Evolutionary conservation across 2,888 invertebrate genomes (phyloP), one percentile per base, ranked within the genome.

Genomic region (Nemoura dubitans): DNA sequence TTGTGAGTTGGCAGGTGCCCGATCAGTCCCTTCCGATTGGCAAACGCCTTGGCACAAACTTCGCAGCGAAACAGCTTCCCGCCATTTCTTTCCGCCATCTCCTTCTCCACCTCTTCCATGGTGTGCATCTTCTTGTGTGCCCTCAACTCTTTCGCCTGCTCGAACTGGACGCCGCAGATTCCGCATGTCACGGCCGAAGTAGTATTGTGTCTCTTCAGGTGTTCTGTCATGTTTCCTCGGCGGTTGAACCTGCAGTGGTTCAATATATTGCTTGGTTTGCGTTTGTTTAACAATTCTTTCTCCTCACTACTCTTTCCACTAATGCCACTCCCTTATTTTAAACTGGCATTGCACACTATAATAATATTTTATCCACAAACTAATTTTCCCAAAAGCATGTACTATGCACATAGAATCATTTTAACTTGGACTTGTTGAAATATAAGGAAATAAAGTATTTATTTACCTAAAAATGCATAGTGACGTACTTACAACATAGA

Each of bases 161-260:
- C 89, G 87, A 90, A 91, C 59, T 88, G 89, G 27, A 85, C 86
- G 1, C 88, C 87, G 78, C 91, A 91, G 10, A 91, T 90, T 27
- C 90, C 90, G 86, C 91, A 91, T 0, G 90, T 36, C 89, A 86
- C 90, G 91, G 76, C 88, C 88, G 27, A 89, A 89, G 83, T 89
- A 89, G 83, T 88, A 90, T 27, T 88, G 86, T 91, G 91, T 26
- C 90, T 89, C 88, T 91, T 91, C 21, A 91, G 86, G 83, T 91
- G 91, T 16, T 90, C 89, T 82, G 89, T 90, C 90, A 91, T 90
- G 82, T 91, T 91, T 0, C 91, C 90, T 76, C 90, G 89, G 5
- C 91, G 90, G 89, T 90, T 91, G 84, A 91, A 91, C 3, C 89
- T 59, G 59, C 2, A 16, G 10, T 36, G 36, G 36, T 36, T 3